phyloP scores from a whole-genome alignment of 1,140 invertebrate genomes.

The Vollenhovia emeryi region DNA sequence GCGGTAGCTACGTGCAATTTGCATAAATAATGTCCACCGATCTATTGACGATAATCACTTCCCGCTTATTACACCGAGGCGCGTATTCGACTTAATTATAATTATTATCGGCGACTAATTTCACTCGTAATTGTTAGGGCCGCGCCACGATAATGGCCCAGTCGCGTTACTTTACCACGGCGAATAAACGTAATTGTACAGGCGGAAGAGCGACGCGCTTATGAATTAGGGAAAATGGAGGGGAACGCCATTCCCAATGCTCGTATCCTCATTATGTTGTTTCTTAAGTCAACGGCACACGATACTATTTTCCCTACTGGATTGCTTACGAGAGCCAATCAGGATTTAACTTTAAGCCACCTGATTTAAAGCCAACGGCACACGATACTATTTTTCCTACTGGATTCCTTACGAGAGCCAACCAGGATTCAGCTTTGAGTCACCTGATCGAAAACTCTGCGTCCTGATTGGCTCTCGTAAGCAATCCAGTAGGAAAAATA shows the following conservation, averaged over 20 bases:
- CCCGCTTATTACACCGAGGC: conserved; percentile 28
- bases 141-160: neutral
- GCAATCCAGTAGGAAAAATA: too few relatives aligned
- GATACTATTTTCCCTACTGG: too few relatives aligned
- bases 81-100: conserved; percentile 40
- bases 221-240: neutral
- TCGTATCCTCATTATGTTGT: neutral
- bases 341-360: too few relatives aligned
- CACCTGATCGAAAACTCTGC: too few relatives aligned
- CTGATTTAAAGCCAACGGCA: too few relatives aligned
- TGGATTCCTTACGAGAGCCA: too few relatives aligned
- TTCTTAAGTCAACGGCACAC: too few relatives aligned
- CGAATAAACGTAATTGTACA: conserved; percentile 16
- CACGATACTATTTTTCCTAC: too few relatives aligned
- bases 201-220: neutral
- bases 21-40: conserved; percentile 54
- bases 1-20: conserved; percentile 23
- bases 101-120: conserved; percentile 41
- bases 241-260: neutral
- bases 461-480: too few relatives aligned
- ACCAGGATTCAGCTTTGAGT: too few relatives aligned
- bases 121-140: conserved; percentile 8
- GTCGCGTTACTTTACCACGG: neutral
- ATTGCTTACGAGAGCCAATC: too few relatives aligned
- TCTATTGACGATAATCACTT: conserved; percentile 31